Base-by-base conservation (phyloP, 2,888 invertebrate genomes). In the Tetragnatha montana region DNA sequence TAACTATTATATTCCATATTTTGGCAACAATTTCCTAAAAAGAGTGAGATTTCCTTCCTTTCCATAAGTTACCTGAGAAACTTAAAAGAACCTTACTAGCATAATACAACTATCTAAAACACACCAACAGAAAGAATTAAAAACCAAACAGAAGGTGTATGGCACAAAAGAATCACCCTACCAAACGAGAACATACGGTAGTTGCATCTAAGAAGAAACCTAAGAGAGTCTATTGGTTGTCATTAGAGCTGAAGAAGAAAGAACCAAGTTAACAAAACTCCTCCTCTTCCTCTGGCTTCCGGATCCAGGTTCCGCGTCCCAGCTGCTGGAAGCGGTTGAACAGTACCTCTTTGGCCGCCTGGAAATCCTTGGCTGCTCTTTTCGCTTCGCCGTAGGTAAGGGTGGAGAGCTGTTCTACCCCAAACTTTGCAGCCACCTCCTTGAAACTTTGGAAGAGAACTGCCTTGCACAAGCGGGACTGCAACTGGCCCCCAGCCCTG, bases 261-360 rank as follows among this genome's bases (percentile, higher is more conserved):
- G n/a, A n/a, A n/a, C n/a, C n/a, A 21, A 71, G 75, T 91, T 91
- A 91, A 78, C 90, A 88, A 91, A 94, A 94, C 93, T 93, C 93
- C 91, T 93, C 93, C 91, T 94, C 93, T 91, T 94, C 94, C 21
- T 93, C 92, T 35, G 94, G 94, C 91, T 94, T 94, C 35, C 92
- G 92, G 50, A 94, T 93, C 94, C 94, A 94, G 8, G 92, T 92
- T n/a, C 94, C 93, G 91, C 92, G 93, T 70, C 92, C 92, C 80
- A 92, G 92, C 47, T 92, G 92, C 83, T 92, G 92, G 87, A 94
- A 93, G 91, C 93, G 92, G 71, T 92, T 91, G 76, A 93, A 89
- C 92, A 94, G 92, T 50, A 92, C 92, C 71, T 92, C 91, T 91
- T 93, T 93, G 10, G 93, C 93, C 35, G 92, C 51, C 89, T 93